Percentiles rank a stretch among this genome's conserved stretches.
phyloP scores from a whole-genome alignment of 2,113 vertebrate species.

The Salvelinus sp. region DNA sequence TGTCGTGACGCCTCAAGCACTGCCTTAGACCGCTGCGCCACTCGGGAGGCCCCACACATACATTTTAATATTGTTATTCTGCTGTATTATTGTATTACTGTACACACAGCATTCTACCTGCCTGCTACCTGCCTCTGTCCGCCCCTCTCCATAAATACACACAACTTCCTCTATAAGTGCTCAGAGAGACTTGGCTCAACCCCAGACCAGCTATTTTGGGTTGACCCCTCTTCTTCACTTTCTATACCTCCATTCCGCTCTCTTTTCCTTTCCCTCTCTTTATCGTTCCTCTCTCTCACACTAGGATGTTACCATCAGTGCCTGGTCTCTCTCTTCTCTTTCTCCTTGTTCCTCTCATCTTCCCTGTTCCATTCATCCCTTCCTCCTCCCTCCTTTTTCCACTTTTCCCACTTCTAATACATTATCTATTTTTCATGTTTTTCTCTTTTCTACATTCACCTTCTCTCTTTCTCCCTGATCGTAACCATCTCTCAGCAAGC shows the following conservation, averaged over 20 bases:
- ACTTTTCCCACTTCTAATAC: not conserved
- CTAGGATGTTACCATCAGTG: not conserved
- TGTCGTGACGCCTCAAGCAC: no score
- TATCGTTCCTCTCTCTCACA: constrained; percentile 6
- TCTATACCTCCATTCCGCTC: not conserved
- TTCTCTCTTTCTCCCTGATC: not conserved
- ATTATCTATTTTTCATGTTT: not conserved
- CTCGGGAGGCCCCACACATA: no score
- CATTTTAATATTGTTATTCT: no score
- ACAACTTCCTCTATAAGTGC: constrained; percentile 4
- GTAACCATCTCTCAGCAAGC: not conserved
- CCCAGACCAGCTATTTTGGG: constrained; percentile 54
- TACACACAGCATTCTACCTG: constrained; percentile 21
- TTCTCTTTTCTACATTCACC: not conserved
- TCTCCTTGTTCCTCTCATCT: not conserved
- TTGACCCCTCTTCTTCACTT: constrained; percentile 32
- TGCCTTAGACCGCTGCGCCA: no score
- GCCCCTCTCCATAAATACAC: constrained; percentile 33
- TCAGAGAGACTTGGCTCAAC: constrained; percentile 24
- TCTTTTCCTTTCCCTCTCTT: constrained; percentile 7
- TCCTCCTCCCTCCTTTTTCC: not conserved
- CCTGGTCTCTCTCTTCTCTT: not conserved
- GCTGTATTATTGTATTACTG: not conserved
- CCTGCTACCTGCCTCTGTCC: constrained; percentile 23
- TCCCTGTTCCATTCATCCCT: not conserved